Base-by-base conservation (phyloP, 2,888 invertebrate genomes). In the Eueremaeus valkanovi region DNA sequence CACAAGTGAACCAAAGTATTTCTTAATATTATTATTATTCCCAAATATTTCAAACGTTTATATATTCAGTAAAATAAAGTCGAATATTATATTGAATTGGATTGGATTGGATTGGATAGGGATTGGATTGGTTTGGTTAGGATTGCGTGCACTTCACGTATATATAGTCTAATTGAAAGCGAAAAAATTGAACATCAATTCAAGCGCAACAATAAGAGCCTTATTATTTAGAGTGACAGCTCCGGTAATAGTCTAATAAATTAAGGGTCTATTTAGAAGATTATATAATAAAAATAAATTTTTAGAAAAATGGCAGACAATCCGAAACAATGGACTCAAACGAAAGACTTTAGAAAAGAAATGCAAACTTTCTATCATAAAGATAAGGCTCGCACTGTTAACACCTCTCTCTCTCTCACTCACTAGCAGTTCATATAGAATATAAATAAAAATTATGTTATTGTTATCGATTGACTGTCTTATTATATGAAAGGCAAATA, bases 241-340 rank as follows among this genome's bases (percentile, higher is more conserved):
- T 63, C 33, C 29, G 63, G 18, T 63, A 63, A 63, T 63, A 63
- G 63, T 9, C 33, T 63, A 63, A 63, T 63, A 63, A 63, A 63
- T 63, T 63, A 33, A 58, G 58, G 16, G 33, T 13, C 33, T n/a
- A 63, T 36, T 63, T 16, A n/a, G 33, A 63, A 63, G 33, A 58
- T 58, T 63, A 29, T 29, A 63, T 36, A 63, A 63, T 63, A 63
- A 63, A 61, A n/a, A n/a, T n/a, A n/a, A n/a, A n/a, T n/a, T n/a
- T n/a, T n/a, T n/a, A n/a, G n/a, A n/a, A n/a, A n/a, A 63, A 63
- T 63, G 58, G 29, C 31, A 29, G 58, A 49, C 49, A 49, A 49
- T 49, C 49, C n/a, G n/a, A 49, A 21, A 49, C 49, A 49, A 49
- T 49, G 29, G 21, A 58, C 29, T 58, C 58, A 18, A 58, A n/a